Evolutionary conservation across 1,140 invertebrate species (phyloP), one percentile per base, ranked within the genome.

Genomic region (Stratiolaelaps scimitus): DNA sequence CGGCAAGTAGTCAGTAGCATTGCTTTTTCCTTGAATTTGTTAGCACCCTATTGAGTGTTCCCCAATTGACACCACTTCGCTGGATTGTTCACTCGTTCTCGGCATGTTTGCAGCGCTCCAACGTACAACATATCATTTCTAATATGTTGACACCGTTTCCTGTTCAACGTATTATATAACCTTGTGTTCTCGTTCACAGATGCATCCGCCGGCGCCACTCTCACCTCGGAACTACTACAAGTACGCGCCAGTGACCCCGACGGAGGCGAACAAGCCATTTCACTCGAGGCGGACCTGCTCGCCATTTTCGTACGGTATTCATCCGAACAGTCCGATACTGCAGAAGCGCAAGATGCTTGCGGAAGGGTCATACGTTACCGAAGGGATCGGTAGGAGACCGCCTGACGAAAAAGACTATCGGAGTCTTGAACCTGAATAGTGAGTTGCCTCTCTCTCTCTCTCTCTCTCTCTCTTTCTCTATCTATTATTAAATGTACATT

Each of bases 211-310:
- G 26, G 53, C 53, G 34, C 53, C 53, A 23, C 26, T 60, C 13
- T 60, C 53, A 34, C 53, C 53, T 2, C 53, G 53, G 34, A 60
- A 60, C 53, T 60, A 60, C 53, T 60, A 60, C 23, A 60, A 60
- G 34, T 60, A 60, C 23, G 26, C 53, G 15, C 53, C 53, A 17
- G 53, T 60, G 15, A 29, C 53, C 1, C 53, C 53, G 10, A 1
- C 2, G 15, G 71, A 72, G 40, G 67, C 67, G 23, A 64, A 69
- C 56, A 71, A 86, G 71, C 86, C 87, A 29, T 90, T 89, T 74
- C 87, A 89, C 81, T 85, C 87, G 66, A 78, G 86, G 60, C 81
- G 84, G 64, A 84, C 86, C 74, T 85, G 84, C 69, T 81, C 84
- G 68, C 87, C 87, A 20, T 90, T 90, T 76, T 85, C 84, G 17